Evolutionary conservation across 2,797 vertebrate species (phyloP).

Genomic region (Balearica regulorum): DNA sequence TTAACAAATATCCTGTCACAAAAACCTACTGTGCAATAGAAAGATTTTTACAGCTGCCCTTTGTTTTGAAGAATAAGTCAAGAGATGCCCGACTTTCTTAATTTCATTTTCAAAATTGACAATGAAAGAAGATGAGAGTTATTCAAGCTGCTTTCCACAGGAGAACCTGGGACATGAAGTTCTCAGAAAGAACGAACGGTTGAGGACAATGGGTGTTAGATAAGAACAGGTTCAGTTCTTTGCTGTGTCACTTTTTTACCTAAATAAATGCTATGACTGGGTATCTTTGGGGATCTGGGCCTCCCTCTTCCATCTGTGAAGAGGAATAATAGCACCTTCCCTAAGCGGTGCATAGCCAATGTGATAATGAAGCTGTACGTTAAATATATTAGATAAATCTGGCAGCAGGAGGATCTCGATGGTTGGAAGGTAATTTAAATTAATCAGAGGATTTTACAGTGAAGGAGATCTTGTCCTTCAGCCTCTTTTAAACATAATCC

Average conservation of each 20-base stretch:
- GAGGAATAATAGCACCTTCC: background rate
- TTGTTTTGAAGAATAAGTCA: background rate
- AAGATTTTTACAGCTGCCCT: background rate
- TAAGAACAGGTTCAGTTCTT: background rate
- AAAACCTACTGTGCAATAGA: background rate
- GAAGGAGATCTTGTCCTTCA: background rate
- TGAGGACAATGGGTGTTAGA: background rate
- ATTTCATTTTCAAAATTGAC: background rate
- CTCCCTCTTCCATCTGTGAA: background rate
- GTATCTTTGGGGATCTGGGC: background rate
- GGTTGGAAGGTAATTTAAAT: constrained; percentile 1
- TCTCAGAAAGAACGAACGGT: background rate
- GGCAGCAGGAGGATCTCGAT: background rate
- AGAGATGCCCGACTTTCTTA: background rate
- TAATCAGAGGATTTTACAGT: background rate
- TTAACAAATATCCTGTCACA: background rate
- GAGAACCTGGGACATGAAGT: background rate
- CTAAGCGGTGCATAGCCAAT: background rate
- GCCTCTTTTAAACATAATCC: background rate
- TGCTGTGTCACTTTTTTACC: background rate
- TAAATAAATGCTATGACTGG: background rate
- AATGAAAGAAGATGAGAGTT: background rate
- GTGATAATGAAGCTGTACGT: background rate
- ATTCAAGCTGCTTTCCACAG: background rate
- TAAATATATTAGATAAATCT: background rate